Base-by-base conservation (phyloP, 23 tunicate species). In the Botrylloides violaceus region DNA sequence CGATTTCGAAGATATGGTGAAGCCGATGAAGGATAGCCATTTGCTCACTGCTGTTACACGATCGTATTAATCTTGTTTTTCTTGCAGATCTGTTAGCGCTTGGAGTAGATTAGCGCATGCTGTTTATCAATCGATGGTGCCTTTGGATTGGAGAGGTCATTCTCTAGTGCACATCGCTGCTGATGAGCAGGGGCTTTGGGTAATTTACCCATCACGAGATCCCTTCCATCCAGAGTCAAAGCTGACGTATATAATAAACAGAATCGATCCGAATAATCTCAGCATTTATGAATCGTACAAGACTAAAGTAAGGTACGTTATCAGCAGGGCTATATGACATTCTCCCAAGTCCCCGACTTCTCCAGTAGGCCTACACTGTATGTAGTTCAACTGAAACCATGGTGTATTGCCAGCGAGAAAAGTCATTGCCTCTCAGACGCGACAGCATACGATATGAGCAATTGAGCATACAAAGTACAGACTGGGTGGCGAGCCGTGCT, bases 131-230 rank as follows among this genome's bases (percentile, higher is more conserved):
- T 27, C 84, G 1, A 36, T 82, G 6, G 68, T 79, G 43, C 87
- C 98, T 18, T 84, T 76, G 33, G 71, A 85, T 12, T 84, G 98
- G 98, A 68, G 80, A 25, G 98, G 98, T 7, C 98, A 92, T 63
- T 70, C 83, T 2, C 64, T 53, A 73, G 83, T 84, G 30, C 85
- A 86, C 73, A 62, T 92, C 43, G 91, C 79, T 22, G 98, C 85
- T 23, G 98, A 92, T 32, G 77, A 80, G 19, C 68, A 68, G 24
- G 98, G 98, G 2, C 56, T 92, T 24, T 92, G 87, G 87, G 98
- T 84, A 28, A 80, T 92, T 3, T 92, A 84, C 73, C 87, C 98
- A 3, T 68, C 98, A 29, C 22, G 78, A 37, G 66, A 57, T 32
- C 88, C 93, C 9, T 80, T 70, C 34, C 73, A 70, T 6, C 35